Base-by-base conservation (phyloP, 1,140 invertebrate species). In the Copidosoma floridanum region DNA sequence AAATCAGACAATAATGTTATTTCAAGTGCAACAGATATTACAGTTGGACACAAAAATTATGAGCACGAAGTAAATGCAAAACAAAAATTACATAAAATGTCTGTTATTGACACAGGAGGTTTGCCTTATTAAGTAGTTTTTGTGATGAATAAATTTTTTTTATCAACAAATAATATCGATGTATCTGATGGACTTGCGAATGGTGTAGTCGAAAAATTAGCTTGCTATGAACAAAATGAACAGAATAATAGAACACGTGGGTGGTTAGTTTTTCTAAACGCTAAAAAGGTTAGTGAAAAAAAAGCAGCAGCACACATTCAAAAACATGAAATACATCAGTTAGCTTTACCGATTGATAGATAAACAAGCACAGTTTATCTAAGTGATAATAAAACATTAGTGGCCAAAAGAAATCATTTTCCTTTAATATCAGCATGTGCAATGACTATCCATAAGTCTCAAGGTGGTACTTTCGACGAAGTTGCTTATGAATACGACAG, bases 81-180 rank as follows among this genome's bases (percentile, higher is more conserved):
- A n/a, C n/a, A 68, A 64, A 69, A 71, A 66, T 44, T 77, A 26
- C 69, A 76, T 48, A 73, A 74, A 64, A 69, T 70, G 70, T 65
- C 61, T n/a, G 23, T 70, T 10, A 68, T 65, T n/a, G n/a, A n/a
- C n/a, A n/a, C n/a, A n/a, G n/a, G n/a, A n/a, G n/a, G n/a, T n/a
- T n/a, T n/a, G n/a, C 74, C 73, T 6, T 75, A 73, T 43, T 24
- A 72, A 66, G 65, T 68, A 12, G 58, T 52, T 18, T 67, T 78
- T 32, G 67, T 71, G 1, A 61, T 65, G 21, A 51, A 59, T 37
- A 67, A 66, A 27, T 43, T 14, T 46, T 78, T 78, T 40, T 68
- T 78, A 56, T 68, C 77, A 16, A 70, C 69, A 12, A 69, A 65
- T 10, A 76, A 77, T 55, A 74, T 77, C 11, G 68, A 73, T 57